Conservation (phyloP, 2,888 invertebrate genomes). For the Boloria selene region DNA sequence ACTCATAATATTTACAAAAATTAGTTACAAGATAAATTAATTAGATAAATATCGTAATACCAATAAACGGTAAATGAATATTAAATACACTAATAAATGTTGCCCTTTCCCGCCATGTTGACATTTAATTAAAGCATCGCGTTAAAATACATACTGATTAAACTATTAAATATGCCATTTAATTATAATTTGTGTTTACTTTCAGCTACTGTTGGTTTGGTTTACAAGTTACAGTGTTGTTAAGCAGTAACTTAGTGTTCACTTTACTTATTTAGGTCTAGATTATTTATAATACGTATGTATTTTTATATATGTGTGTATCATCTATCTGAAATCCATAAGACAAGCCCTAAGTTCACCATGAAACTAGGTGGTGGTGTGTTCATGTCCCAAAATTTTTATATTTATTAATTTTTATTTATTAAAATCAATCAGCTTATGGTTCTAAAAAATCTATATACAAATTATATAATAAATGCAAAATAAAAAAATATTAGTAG, state of each 20-base stretch:
- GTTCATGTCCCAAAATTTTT: no score
- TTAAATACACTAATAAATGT: slow-evolving; percentile 41
- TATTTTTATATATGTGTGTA: no score
- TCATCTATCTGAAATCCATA: no score
- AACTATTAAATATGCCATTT: slow-evolving; percentile 51
- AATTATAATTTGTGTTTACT: slow-evolving; percentile 12
- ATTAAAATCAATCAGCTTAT: no score
- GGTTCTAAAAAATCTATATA: no score
- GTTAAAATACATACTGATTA: slow-evolving; percentile 48
- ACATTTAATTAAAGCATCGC: slow-evolving; percentile 67
- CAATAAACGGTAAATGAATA: slow-evolving; percentile 38
- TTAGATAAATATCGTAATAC: slow-evolving; percentile 41
- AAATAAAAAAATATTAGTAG: no score
- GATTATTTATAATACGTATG: no score
- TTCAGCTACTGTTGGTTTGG: slow-evolving; percentile 1
- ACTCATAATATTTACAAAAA: slow-evolving; percentile 6
- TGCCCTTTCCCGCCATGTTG: slow-evolving; percentile 69
- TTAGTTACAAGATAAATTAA: slow-evolving; percentile 36
- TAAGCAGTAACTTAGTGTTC: background rate
- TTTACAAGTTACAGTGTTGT: background rate
- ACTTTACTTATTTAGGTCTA: no score
- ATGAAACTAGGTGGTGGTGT: no score
- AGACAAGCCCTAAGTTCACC: no score
- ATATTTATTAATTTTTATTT: no score
- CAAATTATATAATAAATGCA: no score